Evolutionary conservation across 2,113 vertebrate species (phyloP), one percentile per base, ranked within the genome.

Genomic region (Eretmochelys imbricata): DNA sequence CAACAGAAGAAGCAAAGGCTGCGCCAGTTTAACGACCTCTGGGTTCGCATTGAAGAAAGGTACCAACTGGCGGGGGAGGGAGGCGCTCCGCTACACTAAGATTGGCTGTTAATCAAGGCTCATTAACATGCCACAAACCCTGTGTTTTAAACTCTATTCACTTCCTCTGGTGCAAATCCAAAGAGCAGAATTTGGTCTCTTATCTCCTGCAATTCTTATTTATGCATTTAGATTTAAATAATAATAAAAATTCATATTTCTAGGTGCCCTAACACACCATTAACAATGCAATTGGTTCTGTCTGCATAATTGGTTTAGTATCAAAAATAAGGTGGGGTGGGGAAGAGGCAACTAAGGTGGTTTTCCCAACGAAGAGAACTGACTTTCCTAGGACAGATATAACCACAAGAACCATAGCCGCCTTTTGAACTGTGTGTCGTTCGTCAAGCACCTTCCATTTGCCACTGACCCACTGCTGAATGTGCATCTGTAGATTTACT

Each of bases 11-110:
- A 98, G 59, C 98, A 98, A 93, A 91, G 97, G 9, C 97, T 98
- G 69, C 89, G 98, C 4, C 98, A 99, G 94, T 99, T 99, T 88
- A 99, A 98, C 0, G 98, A 99, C 93, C 98, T 99, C 72, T 99
- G 99, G 99, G 98, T 99, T 92, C 97, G 98, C 84, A 98, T 99
- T 57, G 98, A 99, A 93, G 98, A 99, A 92, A 99, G 99, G 98
- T 99, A 96, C 96, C n/a, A 62, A 54, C 59, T 0, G 1, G 25
- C 20, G 92, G 35, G 82, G 82, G 31, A 78, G 38, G 57, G 57
- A 75, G 25, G 24, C 42, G 12, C 25, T 29, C 87, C 82, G 22
- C 65, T 20, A 10, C 51, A 20, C 14, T 89, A 8, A 1, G 20
- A 29, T 27, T 82, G 65, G 25, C 29, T 4, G 42, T 86, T 10